A percentile compares a stretch with the other conserved stretches of the same genome.
phyloP scores from a whole-genome alignment of 2,888 invertebrate species.

The Drosophila melanosoma region DNA sequence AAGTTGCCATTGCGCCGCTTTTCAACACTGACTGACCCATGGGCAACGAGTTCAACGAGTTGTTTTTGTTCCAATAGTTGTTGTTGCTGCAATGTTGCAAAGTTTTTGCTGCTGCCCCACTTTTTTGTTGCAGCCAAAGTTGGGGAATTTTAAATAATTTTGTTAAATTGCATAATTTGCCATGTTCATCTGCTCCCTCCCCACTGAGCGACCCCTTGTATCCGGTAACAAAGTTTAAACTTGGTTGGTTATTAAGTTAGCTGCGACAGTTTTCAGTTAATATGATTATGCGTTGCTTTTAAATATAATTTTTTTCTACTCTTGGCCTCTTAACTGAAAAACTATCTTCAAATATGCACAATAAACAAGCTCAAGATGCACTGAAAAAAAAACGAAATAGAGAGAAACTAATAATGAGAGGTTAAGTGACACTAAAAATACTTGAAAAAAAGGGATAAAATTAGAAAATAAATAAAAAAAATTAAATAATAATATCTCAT shows the following conservation, averaged over 20 bases:
- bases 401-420: neutral
- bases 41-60: conserved; percentile 36
- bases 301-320: conserved; percentile 21
- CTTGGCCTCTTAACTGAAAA: conserved; percentile 1
- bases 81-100: conserved; percentile 59
- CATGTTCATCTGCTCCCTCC: conserved; percentile 40
- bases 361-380: conserved; percentile 48
- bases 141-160: conserved; percentile 76
- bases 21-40: conserved; percentile 74
- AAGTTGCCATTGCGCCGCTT: conserved; percentile 65
- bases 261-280: conserved; percentile 68
- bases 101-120: conserved; percentile 54
- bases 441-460: neutral
- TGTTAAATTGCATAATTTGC: conserved; percentile 78
- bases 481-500: neutral
- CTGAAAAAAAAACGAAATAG: neutral
- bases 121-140: conserved; percentile 58
- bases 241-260: conserved; percentile 75
- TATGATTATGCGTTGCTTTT: conserved; percentile 71
- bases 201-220: neutral
- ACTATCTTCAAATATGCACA: conserved; percentile 51
- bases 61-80: conserved; percentile 36
- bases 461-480: neutral
- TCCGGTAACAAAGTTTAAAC: conserved; percentile 45
- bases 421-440: neutral